A percentile compares a stretch with the other conserved stretches of the same genome.
phyloP scores from a whole-genome alignment of 2,113 vertebrate species.

The Polyodon spathula region DNA sequence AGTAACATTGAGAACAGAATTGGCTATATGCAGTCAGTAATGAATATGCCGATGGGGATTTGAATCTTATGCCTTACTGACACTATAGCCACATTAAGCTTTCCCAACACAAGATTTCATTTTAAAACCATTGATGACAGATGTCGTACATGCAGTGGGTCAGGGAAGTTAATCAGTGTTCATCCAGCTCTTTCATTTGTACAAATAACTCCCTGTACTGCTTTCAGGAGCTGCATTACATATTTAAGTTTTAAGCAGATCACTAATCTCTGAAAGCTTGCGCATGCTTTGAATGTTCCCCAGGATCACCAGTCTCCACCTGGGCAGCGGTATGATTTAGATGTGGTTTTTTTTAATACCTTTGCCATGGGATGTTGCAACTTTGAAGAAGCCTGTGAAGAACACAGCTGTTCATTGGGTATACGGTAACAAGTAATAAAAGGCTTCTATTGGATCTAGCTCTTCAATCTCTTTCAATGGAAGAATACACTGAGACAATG shows the following conservation, averaged over 20 bases:
- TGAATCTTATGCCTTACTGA: not conserved
- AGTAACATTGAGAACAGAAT: too few relatives aligned
- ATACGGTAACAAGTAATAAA: conserved; percentile 34
- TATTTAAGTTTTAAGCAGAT: conserved; percentile 26
- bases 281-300: conserved; percentile 24
- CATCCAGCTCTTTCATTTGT: not conserved
- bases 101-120: not conserved
- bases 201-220: not conserved
- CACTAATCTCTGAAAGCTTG: conserved; percentile 33
- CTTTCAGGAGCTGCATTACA: not conserved
- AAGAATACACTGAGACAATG: conserved; percentile 21
- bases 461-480: conserved; percentile 15
- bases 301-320: conserved; percentile 23
- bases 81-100: not conserved
- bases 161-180: accelerated
- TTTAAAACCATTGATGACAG: not conserved
- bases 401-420: conserved; percentile 25
- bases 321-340: conserved; percentile 31
- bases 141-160: not conserved
- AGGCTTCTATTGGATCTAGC: conserved; percentile 14
- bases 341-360: conserved; percentile 43
- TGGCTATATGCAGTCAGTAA: too few relatives aligned
- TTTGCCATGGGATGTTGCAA: conserved; percentile 16
- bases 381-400: conserved; percentile 16
- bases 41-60: not conserved